A percentile compares a stretch with the other conserved stretches of the same genome.
Conservation (phyloP, 2,113 vertebrate species). For the Acinonyx jubatus region DNA sequence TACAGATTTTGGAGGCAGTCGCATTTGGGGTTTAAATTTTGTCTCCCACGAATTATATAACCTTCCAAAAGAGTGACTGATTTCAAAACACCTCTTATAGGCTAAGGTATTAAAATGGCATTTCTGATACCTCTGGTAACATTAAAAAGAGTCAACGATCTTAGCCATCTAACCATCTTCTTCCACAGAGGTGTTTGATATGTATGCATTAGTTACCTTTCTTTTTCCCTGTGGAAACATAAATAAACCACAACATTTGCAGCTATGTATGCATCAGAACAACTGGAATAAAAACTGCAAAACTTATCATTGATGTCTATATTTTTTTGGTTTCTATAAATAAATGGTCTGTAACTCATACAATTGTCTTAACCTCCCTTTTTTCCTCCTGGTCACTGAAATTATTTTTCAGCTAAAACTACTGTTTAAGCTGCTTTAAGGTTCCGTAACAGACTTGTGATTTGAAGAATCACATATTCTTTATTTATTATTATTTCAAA, state of each 20-base stretch:
- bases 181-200: background rate
- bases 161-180: background rate
- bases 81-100: background rate
- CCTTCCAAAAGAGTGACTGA: background rate
- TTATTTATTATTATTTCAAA: slow-evolving; percentile 11
- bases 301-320: background rate
- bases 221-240: background rate
- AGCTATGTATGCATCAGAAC: background rate
- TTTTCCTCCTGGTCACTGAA: background rate
- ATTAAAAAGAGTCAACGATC: background rate
- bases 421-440: background rate
- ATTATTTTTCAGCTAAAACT: background rate
- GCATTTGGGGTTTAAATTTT: background rate
- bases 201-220: background rate
- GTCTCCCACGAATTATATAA: background rate
- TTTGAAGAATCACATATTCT: background rate
- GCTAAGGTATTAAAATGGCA: background rate
- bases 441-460: background rate
- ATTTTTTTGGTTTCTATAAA: background rate
- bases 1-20: background rate
- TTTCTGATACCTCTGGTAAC: background rate
- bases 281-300: background rate
- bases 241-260: background rate
- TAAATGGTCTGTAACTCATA: background rate
- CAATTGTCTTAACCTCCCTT: background rate